Evolutionary conservation across 2,888 invertebrate genomes (phyloP), one percentile per base, ranked within the genome.

Genomic region (Geotrupes spiniger): DNA sequence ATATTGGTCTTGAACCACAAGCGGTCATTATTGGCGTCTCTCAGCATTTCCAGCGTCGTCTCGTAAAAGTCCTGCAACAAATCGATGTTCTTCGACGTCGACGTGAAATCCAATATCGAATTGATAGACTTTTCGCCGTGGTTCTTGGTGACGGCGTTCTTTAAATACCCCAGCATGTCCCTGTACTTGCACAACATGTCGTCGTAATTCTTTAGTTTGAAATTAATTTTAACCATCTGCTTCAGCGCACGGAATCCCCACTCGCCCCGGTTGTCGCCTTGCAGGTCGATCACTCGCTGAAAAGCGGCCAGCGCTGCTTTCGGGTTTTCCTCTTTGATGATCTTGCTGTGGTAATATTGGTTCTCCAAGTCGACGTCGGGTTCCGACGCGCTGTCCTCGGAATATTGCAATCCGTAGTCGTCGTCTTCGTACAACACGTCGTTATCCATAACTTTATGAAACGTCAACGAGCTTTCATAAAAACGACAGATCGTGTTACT

Each of bases 231-330:
- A 27, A 99, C 96, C 92, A 99, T 97, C 74, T 99, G 99, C 72
- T 99, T 99, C 15, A 99, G 80, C 0, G 99, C 98, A 72, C 98
- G 99, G 72, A 99, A 99, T 0, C 99, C 99, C 98, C 99, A 99
- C 77, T 99, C 97, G 42, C 98, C 97, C 73, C 97, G 97, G 57
- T 93, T 94, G 0, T 92, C 92, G 10, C 90, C 92, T 74, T 99
- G 98, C 51, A 99, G 76, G 64, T 98, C 97, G 57, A 99, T 75
- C n/a, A 99, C 98, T 73, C 92, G 89, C 68, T 91, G 89, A 73
- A 99, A 99, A 61, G 93, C 94, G 52, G 86, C 81, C 44, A 99
- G 75, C 0, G 98, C 96, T 3, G 84, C 86, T 62, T 84, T 81
- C 0, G 95, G 92, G 68, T 95, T 90, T 73, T 94, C 94, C 72